Evolutionary conservation across 2,888 invertebrate species (phyloP).

Genomic region (Patella ulyssiponensis): DNA sequence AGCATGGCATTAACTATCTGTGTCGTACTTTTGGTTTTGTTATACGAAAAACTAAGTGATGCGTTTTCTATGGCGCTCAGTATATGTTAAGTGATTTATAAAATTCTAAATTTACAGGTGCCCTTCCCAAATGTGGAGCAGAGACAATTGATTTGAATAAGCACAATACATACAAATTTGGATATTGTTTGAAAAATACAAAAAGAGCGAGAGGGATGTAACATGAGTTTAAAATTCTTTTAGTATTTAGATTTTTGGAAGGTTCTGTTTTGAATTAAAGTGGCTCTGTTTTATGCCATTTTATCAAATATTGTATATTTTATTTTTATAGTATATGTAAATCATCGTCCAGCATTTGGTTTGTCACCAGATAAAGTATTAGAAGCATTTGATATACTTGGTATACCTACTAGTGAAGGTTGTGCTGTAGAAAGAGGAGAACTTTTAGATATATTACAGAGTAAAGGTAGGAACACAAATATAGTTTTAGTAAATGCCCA

Average conservation of each 20-base stretch:
- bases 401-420: conserved; percentile 46
- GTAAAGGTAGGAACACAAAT: conserved; percentile 58
- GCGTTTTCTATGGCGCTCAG: no score
- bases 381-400: conserved; percentile 69
- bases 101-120: no score
- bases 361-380: conserved; percentile 66
- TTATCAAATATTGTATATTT: neutral
- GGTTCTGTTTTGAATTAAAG: neutral
- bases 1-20: no score
- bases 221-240: neutral
- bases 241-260: neutral
- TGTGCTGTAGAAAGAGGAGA: conserved; percentile 64
- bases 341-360: conserved; percentile 72
- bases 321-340: conserved; percentile 69
- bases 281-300: neutral
- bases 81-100: no score
- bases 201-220: no score
- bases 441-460: conserved; percentile 70
- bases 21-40: no score
- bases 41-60: no score
- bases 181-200: no score
- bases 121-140: no score
- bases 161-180: no score
- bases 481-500: neutral
- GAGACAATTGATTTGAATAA: no score